phyloP scores from a whole-genome alignment of 2,113 vertebrate species.

The Triplophysa rosa region DNA sequence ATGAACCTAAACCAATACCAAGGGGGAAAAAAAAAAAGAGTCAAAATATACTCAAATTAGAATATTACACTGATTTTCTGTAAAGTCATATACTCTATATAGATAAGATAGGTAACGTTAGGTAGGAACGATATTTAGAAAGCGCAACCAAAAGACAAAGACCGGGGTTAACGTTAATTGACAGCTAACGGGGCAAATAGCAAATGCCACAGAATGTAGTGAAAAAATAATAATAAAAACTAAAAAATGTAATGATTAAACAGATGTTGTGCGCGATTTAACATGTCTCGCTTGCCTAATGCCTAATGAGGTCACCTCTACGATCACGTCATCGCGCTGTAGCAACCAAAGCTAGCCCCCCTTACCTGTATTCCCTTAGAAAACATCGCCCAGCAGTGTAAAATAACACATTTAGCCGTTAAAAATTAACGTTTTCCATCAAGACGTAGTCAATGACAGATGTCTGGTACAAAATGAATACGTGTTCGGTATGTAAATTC shows the following conservation, averaged over 20 bases:
- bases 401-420: not conserved
- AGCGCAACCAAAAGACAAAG: not conserved
- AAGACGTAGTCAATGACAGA: no score
- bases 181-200: not conserved
- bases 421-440: not conserved
- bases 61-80: not conserved
- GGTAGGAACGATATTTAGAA: not conserved
- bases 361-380: not conserved
- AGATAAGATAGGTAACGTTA: no score
- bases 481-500: not conserved
- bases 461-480: not conserved
- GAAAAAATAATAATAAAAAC: not conserved
- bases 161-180: not conserved
- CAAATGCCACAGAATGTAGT: not conserved
- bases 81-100: not conserved
- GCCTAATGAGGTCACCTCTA: conserved; percentile 50
- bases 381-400: not conserved
- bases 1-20: conserved; percentile 75
- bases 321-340: conserved; percentile 29
- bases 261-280: not conserved
- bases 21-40: not conserved
- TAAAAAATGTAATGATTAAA: not conserved
- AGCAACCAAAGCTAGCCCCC: conserved; percentile 16
- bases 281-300: not conserved
- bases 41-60: not conserved